Percentiles rank a stretch among this genome's conserved stretches.
These are phyloP conservation scores for Conus ventricosus DNA, from an alignment of 1,140 invertebrate species.

Conservation along the genomic window DNA sequence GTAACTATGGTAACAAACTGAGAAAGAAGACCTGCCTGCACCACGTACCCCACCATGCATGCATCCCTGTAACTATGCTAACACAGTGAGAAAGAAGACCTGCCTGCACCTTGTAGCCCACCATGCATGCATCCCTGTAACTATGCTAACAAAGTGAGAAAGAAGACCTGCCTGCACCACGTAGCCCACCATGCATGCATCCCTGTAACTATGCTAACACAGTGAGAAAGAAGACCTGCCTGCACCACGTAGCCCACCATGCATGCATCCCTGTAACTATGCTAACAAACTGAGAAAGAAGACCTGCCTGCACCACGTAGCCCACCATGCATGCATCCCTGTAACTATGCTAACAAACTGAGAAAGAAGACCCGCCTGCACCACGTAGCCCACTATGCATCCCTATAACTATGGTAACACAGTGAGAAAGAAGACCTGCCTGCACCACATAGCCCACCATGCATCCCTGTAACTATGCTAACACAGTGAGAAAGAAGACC, in stretches of 20 bases:
- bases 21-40: slow-evolving; percentile 64
- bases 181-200: slow-evolving; percentile 71
- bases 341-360: too few relatives aligned
- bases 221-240: slow-evolving; percentile 48
- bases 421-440: slow-evolving; percentile 48
- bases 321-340: slow-evolving; percentile 66
- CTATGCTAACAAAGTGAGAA: too few relatives aligned
- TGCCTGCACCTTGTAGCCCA: slow-evolving; percentile 75
- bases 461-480: slow-evolving; percentile 36
- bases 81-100: background rate
- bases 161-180: slow-evolving; percentile 70
- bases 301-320: slow-evolving; percentile 74
- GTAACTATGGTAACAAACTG: too few relatives aligned
- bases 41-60: slow-evolving; percentile 74
- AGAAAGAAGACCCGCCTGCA: slow-evolving; percentile 64
- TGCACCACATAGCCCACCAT: slow-evolving; percentile 75
- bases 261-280: slow-evolving; percentile 36
- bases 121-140: slow-evolving; percentile 55
- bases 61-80: too few relatives aligned
- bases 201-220: too few relatives aligned
- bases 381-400: slow-evolving; percentile 74
- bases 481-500: background rate
- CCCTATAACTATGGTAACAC: too few relatives aligned
- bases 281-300: too few relatives aligned
- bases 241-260: slow-evolving; percentile 75